Percentiles rank a stretch among this genome's conserved stretches.
phyloP scores from a whole-genome alignment of 2,797 vertebrate genomes.

The Lepilemur ruficaudatus region DNA sequence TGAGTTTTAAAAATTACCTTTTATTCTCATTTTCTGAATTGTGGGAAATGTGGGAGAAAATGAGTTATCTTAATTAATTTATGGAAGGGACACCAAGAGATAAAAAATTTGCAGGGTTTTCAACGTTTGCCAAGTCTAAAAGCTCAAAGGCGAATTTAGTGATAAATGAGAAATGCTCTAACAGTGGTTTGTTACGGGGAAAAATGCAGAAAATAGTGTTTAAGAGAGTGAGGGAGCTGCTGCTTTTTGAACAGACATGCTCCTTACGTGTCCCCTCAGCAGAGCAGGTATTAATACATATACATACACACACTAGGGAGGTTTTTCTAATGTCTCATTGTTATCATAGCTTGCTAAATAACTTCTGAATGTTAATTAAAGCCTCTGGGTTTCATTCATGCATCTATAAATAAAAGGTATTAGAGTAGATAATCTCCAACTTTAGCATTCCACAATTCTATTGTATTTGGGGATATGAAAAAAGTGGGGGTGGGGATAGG shows the following conservation, averaged over 20 bases:
- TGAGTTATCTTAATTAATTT: constrained; percentile 68
- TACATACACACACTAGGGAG: background rate
- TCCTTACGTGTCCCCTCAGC: background rate
- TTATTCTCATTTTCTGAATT: constrained; percentile 60
- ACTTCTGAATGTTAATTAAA: constrained; percentile 29
- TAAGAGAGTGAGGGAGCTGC: background rate
- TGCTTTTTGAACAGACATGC: background rate
- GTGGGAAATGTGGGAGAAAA: constrained; percentile 64
- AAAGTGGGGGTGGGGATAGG: background rate
- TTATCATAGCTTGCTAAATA: constrained; percentile 17
- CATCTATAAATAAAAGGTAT: background rate
- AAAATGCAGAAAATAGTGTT: constrained; percentile 21
- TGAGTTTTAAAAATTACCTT: constrained; percentile 55
- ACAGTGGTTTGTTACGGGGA: background rate
- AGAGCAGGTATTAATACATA: background rate
- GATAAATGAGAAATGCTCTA: constrained; percentile 33
- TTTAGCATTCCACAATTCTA: background rate
- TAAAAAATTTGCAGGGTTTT: constrained; percentile 27
- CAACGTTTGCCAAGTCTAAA: constrained; percentile 33
- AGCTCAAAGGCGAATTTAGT: constrained; percentile 40
- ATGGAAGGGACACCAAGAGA: constrained; percentile 39
- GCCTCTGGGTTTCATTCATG: background rate
- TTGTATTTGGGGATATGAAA: background rate
- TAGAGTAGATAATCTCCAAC: background rate
- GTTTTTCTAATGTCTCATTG: constrained; percentile 1